phyloP scores from a whole-genome alignment of 37 sponge, comb jelly and placozoan genomes.

The Eunapius fragilis region DNA sequence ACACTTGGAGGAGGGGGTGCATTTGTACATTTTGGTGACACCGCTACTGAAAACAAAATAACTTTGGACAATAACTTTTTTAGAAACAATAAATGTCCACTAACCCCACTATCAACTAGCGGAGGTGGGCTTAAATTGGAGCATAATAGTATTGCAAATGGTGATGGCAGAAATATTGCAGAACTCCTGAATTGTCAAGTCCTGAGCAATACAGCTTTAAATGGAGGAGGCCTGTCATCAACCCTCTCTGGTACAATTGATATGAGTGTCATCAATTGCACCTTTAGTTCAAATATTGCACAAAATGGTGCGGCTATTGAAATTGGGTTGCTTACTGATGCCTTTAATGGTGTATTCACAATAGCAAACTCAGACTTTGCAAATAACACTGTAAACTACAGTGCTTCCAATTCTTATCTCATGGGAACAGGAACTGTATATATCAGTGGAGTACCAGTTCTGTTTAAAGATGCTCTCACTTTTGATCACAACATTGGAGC shows the following conservation, averaged over 20 bases:
- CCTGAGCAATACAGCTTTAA: not conserved
- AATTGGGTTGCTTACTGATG: not conserved
- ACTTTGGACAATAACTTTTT: conserved; percentile 11
- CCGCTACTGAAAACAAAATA: conserved; percentile 7
- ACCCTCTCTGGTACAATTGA: not conserved
- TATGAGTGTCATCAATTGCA: not conserved
- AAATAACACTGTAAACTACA: conserved; percentile 19
- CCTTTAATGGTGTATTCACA: conserved; percentile 6
- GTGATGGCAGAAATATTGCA: not conserved
- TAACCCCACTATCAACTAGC: conserved; percentile 3
- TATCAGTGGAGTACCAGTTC: conserved; percentile 19
- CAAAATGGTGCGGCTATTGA: conserved; percentile 43
- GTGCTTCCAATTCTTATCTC: not conserved
- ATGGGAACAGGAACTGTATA: conserved; percentile 47
- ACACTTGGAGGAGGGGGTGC: conserved; percentile 54
- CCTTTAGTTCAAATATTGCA: conserved; percentile 28
- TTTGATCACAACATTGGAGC: conserved; percentile 47
- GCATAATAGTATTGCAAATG: not conserved
- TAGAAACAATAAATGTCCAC: not conserved
- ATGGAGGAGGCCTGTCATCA: conserved; percentile 55
- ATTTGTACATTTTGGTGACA: conserved; percentile 53
- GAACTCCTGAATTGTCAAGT: not conserved
- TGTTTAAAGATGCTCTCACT: conserved; percentile 11
- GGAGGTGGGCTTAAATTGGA: conserved; percentile 53
- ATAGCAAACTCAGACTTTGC: conserved; percentile 15